These are phyloP conservation scores for Synanthedon andrenaeformis DNA, from an alignment of 2,888 invertebrate genomes.

Conservation along the genomic window DNA sequence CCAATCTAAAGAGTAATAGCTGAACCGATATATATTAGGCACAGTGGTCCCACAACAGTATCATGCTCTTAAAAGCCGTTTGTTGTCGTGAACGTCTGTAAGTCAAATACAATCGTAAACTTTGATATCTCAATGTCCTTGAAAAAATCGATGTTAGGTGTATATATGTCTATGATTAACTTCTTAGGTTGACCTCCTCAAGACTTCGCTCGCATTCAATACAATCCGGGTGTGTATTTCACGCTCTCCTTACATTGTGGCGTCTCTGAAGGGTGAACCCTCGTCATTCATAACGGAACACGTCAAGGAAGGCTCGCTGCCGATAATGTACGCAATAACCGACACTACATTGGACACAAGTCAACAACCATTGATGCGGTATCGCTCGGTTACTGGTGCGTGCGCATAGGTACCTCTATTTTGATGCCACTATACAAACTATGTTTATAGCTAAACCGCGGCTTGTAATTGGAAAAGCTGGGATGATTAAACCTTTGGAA, in stretches of 20 bases:
- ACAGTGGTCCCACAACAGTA: too few relatives aligned
- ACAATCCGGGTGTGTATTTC: constrained; percentile 1
- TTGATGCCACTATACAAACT: neutral
- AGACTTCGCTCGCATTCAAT: constrained; percentile 3
- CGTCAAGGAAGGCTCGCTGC: constrained; percentile 12
- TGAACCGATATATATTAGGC: too few relatives aligned
- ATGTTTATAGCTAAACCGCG: too few relatives aligned
- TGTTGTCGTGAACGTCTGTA: too few relatives aligned
- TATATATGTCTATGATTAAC: neutral
- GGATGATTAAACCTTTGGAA: too few relatives aligned
- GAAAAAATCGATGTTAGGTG: too few relatives aligned
- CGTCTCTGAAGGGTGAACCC: constrained; percentile 26
- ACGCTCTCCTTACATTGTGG: constrained; percentile 12
- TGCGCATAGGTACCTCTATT: neutral
- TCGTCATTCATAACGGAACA: constrained; percentile 24
- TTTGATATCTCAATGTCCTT: too few relatives aligned
- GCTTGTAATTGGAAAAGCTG: too few relatives aligned
- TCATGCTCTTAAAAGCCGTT: too few relatives aligned
- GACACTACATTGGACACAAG: constrained; percentile 4
- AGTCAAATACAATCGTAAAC: too few relatives aligned
- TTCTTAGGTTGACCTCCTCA: neutral
- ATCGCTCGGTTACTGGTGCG: constrained; percentile 3
- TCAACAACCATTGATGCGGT: constrained; percentile 2
- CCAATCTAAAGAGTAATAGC: too few relatives aligned
- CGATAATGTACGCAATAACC: constrained; percentile 10